Base-by-base conservation (phyloP, 2,888 invertebrate genomes). In the Polia nebulosa region DNA sequence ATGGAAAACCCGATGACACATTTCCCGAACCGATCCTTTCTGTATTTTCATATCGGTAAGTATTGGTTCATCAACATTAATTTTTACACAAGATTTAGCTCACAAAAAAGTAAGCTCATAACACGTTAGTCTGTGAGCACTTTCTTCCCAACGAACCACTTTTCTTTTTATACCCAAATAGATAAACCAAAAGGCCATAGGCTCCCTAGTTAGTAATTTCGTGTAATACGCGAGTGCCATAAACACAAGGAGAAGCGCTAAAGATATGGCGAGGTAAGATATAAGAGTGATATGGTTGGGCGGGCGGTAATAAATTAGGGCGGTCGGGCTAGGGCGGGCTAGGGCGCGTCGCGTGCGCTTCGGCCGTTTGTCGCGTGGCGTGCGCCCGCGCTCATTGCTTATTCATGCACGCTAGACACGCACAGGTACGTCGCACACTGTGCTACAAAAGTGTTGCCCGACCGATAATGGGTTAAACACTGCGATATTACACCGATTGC, bases 351-450 rank as follows among this genome's bases (percentile, higher is more conserved):
- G 95, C 95, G 95, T 95, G 95, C 94, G 94, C 93, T 57, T 78
- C 66, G 85, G 85, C 87, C 83, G 89, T 89, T 89, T 89, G 88
- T 89, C 86, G 92, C 89, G 91, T 95, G 88, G 95, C 95, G 95
- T 95, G 95, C 95, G 95, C 94, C 84, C 88, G 94, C 94, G 93
- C 94, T 95, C 95, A 94, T 95, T 94, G 90, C 91, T 93, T 95
- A 95, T 95, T 95, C 95, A 95, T 95, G 91, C 92, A 88, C 88
- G 82, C 81, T 81, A 76, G 82, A 87, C 95, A 94, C 94, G 94
- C 95, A 92, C 83, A 76, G 79, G 79, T 78, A 76, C 80, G 70
- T 65, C 81, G 79, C 75, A 79, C 78, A 76, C 73, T 82, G 62
- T 69, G 67, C 76, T 70, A 78, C 74, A 68, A 57, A 75, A 79